Conservation (phyloP, 1,140 invertebrate species). For the Drosophila simulans region DNA sequence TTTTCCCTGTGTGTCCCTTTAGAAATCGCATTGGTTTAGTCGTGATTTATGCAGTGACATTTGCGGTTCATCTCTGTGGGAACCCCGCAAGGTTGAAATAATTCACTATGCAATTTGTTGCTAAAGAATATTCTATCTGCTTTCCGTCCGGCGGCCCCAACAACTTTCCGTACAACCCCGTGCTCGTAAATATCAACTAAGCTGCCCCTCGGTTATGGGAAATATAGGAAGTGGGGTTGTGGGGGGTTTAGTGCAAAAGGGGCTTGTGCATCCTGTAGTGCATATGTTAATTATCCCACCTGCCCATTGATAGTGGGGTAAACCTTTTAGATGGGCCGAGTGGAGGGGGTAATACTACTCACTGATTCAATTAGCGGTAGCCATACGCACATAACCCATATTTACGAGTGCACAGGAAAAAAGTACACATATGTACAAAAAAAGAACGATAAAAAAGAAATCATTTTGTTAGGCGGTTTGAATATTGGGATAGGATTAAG, state of each 20-base stretch:
- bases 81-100: constrained; percentile 66
- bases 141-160: constrained; percentile 18
- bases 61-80: constrained; percentile 42
- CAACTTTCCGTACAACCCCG: constrained; percentile 40
- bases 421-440: background rate
- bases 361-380: constrained; percentile 77
- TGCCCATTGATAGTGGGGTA: constrained; percentile 40
- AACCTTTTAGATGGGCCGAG: background rate
- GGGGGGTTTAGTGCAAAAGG: background rate
- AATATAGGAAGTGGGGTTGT: background rate
- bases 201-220: constrained; percentile 17
- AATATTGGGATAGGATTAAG: background rate
- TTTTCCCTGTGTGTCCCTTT: background rate
- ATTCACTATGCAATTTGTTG: constrained; percentile 75
- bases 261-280: constrained; percentile 23
- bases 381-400: constrained; percentile 58
- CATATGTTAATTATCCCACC: constrained; percentile 77
- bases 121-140: constrained; percentile 54
- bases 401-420: constrained; percentile 9
- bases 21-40: constrained; percentile 29
- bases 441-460: background rate
- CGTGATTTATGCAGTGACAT: constrained; percentile 42
- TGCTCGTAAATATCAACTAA: constrained; percentile 60
- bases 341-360: constrained; percentile 29
- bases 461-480: background rate